Conservation (phyloP, 2,888 invertebrate genomes). For the Euproctis similis region DNA sequence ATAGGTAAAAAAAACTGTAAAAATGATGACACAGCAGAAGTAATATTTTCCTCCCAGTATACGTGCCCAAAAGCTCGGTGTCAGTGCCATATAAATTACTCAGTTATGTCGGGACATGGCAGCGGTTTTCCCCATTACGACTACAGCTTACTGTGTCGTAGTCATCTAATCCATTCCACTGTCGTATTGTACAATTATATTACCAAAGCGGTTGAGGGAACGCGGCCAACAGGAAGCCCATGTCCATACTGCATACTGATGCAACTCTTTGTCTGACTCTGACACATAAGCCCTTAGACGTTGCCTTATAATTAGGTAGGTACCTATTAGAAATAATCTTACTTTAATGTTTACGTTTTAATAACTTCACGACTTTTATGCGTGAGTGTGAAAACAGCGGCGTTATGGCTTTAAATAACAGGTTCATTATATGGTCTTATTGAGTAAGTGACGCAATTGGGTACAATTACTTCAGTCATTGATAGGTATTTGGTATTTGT, state of each 20-base stretch:
- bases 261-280: slow-evolving; percentile 27
- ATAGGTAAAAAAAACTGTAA: too few relatives aligned
- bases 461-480: too few relatives aligned
- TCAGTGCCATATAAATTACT: slow-evolving; percentile 15
- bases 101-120: slow-evolving; percentile 23
- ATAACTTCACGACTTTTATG: too few relatives aligned
- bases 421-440: too few relatives aligned
- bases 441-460: too few relatives aligned
- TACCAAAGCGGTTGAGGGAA: slow-evolving; percentile 57
- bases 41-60: slow-evolving; percentile 12
- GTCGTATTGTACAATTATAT: slow-evolving; percentile 58
- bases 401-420: too few relatives aligned
- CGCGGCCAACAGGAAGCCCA: slow-evolving; percentile 62
- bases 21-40: slow-evolving; percentile 4
- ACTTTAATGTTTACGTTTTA: too few relatives aligned
- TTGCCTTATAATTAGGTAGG: slow-evolving; percentile 8
- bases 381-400: too few relatives aligned
- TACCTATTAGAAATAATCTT: too few relatives aligned
- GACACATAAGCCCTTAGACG: slow-evolving; percentile 3
- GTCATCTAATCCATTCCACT: slow-evolving; percentile 37
- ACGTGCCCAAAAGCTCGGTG: slow-evolving; percentile 7
- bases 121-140: slow-evolving; percentile 37
- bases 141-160: slow-evolving; percentile 24
- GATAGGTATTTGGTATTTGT: too few relatives aligned
- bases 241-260: slow-evolving; percentile 53